Evolutionary conservation across 2,113 vertebrate species (phyloP).

Genomic region (Hippocampus guttulatus): DNA sequence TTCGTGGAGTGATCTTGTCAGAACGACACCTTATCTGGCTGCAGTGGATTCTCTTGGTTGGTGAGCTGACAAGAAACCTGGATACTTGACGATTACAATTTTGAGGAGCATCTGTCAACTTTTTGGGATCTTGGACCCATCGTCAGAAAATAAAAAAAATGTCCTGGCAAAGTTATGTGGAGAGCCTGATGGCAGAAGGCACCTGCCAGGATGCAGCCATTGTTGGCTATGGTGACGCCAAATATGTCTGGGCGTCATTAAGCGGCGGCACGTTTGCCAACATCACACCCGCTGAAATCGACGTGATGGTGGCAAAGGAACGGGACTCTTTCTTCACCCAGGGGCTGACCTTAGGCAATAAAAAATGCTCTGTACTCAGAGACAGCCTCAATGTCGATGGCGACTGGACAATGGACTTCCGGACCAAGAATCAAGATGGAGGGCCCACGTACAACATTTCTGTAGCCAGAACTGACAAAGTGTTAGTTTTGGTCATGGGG

Average conservation of each 20-base stretch:
- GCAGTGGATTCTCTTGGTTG: conserved; percentile 63
- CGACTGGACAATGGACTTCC: conserved; percentile 97
- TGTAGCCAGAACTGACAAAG: conserved; percentile 88
- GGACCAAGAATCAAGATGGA: conserved; percentile 95
- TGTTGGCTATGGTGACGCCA: conserved; percentile 86
- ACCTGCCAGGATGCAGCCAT: conserved; percentile 92
- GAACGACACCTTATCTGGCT: conserved; percentile 70
- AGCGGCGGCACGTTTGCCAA: conserved; percentile 79
- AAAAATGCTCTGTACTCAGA: conserved; percentile 98
- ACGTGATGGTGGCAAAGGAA: conserved; percentile 87
- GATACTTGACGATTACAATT: conserved; percentile 59
- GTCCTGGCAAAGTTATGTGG: conserved; percentile 92
- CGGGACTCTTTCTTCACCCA: conserved; percentile 87
- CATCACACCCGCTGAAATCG: conserved; percentile 84
- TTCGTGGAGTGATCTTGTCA: conserved; percentile 65
- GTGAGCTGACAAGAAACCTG: conserved; percentile 69
- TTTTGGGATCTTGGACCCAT: conserved; percentile 54
- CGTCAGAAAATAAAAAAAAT: conserved; percentile 73
- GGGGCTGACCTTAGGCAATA: conserved; percentile 88
- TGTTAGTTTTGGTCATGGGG: conserved; percentile 99
- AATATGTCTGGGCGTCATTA: conserved; percentile 86
- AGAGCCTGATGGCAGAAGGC: conserved; percentile 91
- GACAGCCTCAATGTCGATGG: conserved; percentile 83
- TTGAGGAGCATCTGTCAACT: too few species aligned
- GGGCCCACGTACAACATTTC: conserved; percentile 93